Evolutionary conservation across 2,797 vertebrate genomes (phyloP).

Genomic region (Cetoscarus ocellatus): DNA sequence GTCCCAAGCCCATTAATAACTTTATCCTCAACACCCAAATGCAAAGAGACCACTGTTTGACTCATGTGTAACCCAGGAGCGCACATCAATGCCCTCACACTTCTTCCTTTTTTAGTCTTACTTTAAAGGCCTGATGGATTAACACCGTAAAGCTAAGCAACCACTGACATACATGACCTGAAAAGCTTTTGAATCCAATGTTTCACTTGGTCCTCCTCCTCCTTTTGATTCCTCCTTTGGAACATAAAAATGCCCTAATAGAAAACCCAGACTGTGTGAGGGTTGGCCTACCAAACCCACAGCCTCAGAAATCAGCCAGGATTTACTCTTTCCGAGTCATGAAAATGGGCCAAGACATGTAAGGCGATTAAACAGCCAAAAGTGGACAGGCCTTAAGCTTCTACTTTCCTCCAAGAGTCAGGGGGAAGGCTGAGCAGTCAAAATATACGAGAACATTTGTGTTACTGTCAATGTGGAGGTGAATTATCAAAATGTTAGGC

Average conservation of each 20-base stretch:
- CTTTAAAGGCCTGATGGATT: constrained; percentile 50
- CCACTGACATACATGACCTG: constrained; percentile 56
- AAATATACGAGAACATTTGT: background rate
- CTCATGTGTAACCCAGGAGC: constrained; percentile 34
- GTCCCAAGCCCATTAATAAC: constrained; percentile 22
- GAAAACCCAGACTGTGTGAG: constrained; percentile 73
- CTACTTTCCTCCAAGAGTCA: constrained; percentile 24
- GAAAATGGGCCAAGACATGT: constrained; percentile 55
- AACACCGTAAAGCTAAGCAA: constrained; percentile 33
- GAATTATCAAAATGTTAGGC: constrained; percentile 1
- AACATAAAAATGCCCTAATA: constrained; percentile 70
- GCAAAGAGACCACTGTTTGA: constrained; percentile 27
- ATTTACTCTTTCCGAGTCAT: constrained; percentile 68
- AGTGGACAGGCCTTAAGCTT: constrained; percentile 45
- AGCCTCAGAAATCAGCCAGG: constrained; percentile 63
- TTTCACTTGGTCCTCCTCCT: constrained; percentile 60
- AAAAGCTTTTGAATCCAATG: constrained; percentile 50
- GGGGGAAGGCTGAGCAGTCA: constrained; percentile 4
- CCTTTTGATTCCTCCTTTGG: constrained; percentile 47
- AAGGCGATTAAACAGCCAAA: constrained; percentile 57
- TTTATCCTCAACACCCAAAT: constrained; percentile 27
- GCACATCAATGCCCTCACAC: constrained; percentile 26
- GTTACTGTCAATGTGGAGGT: constrained; percentile 3
- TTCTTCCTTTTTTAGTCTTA: constrained; percentile 14
- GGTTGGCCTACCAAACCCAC: constrained; percentile 60